Conservation (phyloP, 2,113 vertebrate species). For the Dolichallabes microphthalmus region DNA sequence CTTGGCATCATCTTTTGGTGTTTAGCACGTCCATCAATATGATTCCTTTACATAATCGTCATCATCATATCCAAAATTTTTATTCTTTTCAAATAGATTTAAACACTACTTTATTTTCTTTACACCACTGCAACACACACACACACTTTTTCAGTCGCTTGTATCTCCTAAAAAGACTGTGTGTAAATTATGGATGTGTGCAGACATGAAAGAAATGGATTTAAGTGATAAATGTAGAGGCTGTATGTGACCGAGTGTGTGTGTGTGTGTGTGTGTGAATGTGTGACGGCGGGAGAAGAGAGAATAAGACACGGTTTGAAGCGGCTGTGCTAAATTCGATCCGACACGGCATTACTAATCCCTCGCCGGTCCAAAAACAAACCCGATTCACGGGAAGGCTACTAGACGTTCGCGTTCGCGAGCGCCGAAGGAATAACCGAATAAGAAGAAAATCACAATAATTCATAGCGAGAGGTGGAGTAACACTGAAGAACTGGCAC, state of each 20-base stretch:
- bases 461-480: background rate
- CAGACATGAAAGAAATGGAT: conserved; percentile 44
- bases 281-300: background rate
- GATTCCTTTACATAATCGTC: no score
- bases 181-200: conserved; percentile 51
- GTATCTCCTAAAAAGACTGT: conserved; percentile 50
- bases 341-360: conserved; percentile 27
- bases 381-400: background rate
- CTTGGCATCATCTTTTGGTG: background rate
- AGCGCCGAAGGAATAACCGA: background rate
- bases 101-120: background rate
- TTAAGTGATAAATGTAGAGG: conserved; percentile 37
- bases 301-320: conserved; percentile 8
- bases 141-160: conserved; percentile 18
- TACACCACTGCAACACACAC: background rate
- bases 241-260: background rate
- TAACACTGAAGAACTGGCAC: background rate
- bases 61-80: background rate
- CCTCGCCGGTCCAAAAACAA: conserved; percentile 23
- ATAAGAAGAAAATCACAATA: background rate
- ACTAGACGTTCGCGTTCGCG: background rate
- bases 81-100: background rate
- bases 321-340: conserved; percentile 26
- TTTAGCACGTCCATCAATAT: background rate
- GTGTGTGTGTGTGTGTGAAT: conserved; percentile 9